These are phyloP conservation scores for Setophaga kirtlandii DNA, from an alignment of 2,113 vertebrate species.

Conservation along the genomic window DNA sequence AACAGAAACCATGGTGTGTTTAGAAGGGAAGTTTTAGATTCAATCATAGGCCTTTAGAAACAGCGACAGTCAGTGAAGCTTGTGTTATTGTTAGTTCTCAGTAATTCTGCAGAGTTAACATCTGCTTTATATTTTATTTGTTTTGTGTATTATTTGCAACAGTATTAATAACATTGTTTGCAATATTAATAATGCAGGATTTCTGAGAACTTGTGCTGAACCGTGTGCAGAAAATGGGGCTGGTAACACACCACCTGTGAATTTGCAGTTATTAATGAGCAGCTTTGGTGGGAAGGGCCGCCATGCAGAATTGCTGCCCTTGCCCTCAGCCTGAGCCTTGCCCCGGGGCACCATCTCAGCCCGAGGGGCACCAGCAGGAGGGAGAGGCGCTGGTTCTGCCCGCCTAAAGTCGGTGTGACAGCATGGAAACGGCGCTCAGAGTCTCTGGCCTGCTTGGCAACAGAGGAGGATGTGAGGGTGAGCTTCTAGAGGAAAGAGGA, in stretches of 20 bases:
- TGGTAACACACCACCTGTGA: background rate
- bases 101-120: background rate
- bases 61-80: background rate
- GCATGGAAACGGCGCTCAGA: background rate
- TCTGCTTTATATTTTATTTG: background rate
- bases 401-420: background rate
- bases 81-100: background rate
- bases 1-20: background rate
- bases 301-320: rapidly evolving
- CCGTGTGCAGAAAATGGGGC: background rate
- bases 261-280: background rate
- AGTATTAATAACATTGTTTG: background rate
- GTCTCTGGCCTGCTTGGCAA: background rate
- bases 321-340: background rate
- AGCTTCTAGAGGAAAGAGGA: background rate
- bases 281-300: background rate
- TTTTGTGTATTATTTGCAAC: background rate
- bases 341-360: background rate
- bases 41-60: background rate
- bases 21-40: background rate
- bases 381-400: rapidly evolving
- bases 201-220: background rate
- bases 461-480: background rate
- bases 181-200: background rate
- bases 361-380: rapidly evolving